phyloP scores from a whole-genome alignment of 2,113 vertebrate genomes.

The Cyanistes caeruleus region DNA sequence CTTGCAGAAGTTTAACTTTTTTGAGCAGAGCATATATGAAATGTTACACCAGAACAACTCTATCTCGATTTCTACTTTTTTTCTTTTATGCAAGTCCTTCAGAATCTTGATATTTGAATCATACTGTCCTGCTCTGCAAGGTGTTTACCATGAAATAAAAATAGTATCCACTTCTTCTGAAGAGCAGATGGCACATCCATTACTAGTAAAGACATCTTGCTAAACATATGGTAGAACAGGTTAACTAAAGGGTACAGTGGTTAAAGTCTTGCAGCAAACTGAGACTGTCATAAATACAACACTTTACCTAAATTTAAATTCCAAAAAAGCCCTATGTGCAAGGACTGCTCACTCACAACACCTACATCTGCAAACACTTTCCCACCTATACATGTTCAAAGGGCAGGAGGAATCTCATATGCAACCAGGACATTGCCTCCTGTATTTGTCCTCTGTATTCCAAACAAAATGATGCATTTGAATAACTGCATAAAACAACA shows the following conservation, averaged over 20 bases:
- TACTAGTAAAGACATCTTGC: conserved; percentile 73
- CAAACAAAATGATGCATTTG: not conserved
- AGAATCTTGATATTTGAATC: conserved; percentile 34
- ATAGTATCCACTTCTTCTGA: conserved; percentile 61
- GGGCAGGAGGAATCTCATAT: not conserved
- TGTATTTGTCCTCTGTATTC: not conserved
- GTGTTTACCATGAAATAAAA: conserved; percentile 68
- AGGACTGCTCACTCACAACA: not conserved
- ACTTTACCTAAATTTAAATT: not conserved
- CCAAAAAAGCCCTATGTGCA: not conserved
- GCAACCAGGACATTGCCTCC: not conserved
- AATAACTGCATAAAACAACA: not conserved
- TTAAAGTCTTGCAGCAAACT: conserved; percentile 56
- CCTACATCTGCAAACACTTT: not conserved
- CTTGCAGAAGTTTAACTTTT: not conserved
- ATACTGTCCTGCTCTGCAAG: conserved; percentile 33
- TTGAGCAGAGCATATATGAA: not conserved
- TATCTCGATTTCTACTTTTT: not conserved
- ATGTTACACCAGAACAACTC: not conserved
- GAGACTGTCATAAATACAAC: conserved; percentile 51
- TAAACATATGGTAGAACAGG: conserved; percentile 74
- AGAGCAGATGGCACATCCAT: conserved; percentile 74
- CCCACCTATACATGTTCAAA: not conserved
- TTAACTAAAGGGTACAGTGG: conserved; percentile 72
- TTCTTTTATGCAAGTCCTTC: conserved; percentile 13